Conservation (phyloP, 1,140 invertebrate genomes). For the Pollicipes pollicipes region DNA sequence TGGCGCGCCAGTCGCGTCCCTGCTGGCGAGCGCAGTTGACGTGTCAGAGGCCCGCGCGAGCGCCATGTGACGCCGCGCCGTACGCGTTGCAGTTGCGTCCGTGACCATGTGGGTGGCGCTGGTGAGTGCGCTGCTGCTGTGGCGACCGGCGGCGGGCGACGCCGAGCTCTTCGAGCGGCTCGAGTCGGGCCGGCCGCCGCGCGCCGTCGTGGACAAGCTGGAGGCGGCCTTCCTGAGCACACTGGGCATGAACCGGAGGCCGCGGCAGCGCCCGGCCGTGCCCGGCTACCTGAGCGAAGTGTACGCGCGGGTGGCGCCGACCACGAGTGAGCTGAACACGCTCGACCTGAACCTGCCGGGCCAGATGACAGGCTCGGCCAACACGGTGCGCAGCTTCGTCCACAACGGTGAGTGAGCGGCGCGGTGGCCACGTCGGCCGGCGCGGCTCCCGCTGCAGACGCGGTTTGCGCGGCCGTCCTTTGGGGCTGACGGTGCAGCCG, state of each 20-base stretch:
- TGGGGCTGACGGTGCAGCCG: no score
- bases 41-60: background rate
- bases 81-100: background rate
- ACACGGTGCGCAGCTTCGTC: background rate
- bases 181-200: background rate
- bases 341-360: constrained; percentile 1
- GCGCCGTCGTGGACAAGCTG: background rate
- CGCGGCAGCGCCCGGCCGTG: background rate
- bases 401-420: background rate
- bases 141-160: background rate
- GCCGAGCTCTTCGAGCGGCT: background rate
- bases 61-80: background rate
- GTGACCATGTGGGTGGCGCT: background rate
- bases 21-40: background rate
- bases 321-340: background rate
- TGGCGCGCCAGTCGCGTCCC: background rate
- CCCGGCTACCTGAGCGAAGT: background rate
- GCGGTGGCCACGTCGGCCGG: no score
- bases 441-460: no score
- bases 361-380: background rate
- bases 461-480: no score
- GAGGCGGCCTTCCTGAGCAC: background rate
- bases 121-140: background rate
- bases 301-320: background rate
- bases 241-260: background rate